A percentile compares a stretch with the other conserved stretches of the same genome.
Evolutionary conservation across 2,797 vertebrate species (phyloP).

Genomic region (Mastacembelus armatus): DNA sequence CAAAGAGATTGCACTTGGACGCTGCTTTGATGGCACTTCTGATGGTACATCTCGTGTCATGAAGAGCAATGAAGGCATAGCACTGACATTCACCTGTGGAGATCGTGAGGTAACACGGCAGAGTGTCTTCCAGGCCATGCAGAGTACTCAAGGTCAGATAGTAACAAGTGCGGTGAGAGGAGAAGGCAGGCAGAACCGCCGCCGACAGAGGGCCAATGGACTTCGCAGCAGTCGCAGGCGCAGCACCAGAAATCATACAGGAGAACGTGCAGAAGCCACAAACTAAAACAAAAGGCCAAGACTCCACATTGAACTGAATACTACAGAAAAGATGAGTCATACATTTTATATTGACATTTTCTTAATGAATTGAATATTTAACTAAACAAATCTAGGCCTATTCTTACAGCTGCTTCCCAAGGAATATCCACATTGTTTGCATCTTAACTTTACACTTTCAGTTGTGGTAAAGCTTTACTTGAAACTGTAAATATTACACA

Average conservation of each 20-base stretch:
- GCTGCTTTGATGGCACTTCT: conserved; percentile 96
- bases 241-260: conserved; percentile 68
- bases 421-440: conserved; percentile 18
- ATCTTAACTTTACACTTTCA: conserved; percentile 59
- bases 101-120: conserved; percentile 86
- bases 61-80: conserved; percentile 92
- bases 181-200: conserved; percentile 73
- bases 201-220: conserved; percentile 77
- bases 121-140: conserved; percentile 90
- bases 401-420: conserved; percentile 2
- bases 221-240: conserved; percentile 71
- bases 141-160: conserved; percentile 77
- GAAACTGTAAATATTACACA: conserved; percentile 95
- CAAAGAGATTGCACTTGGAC: conserved; percentile 96
- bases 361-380: conserved; percentile 26
- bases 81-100: conserved; percentile 91
- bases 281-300: conserved; percentile 44
- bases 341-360: conserved; percentile 21
- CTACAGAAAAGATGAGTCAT: background rate
- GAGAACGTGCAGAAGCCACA: conserved; percentile 42
- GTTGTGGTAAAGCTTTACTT: conserved; percentile 86
- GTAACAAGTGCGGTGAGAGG: conserved; percentile 66
- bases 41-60: conserved; percentile 94
- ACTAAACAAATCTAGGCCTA: conserved; percentile 12
- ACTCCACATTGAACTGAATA: background rate